Base-by-base conservation (phyloP, 2,113 vertebrate genomes). In the Prochilodus magdalenae region DNA sequence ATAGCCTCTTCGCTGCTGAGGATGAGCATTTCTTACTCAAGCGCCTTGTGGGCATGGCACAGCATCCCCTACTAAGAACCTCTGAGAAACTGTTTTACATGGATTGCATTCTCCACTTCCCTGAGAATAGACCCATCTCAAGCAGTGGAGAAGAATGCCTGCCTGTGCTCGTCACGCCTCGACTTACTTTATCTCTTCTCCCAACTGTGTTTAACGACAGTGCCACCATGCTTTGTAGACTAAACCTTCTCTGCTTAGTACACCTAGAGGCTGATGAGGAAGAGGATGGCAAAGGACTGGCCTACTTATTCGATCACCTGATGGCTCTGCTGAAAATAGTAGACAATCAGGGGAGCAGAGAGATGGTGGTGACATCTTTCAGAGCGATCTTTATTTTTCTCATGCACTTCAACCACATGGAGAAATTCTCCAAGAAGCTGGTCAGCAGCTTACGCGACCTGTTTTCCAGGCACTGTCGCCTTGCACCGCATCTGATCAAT, bases 1-100 rank as follows among this genome's bases (percentile, higher is more conserved):
- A 97, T 83, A 96, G 96, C 26, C 93, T 98, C 66, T 98, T 98
- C 87, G 97, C 95, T 0, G 89, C 91, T 0, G 96, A 98, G 67
- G 96, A 98, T 0, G 96, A 98, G 63, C 92, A 90, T 0, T 93
- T 97, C 79, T 66, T 97, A 29, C 90, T 98, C 4, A 94, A 94
- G 47, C 91, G 96, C 1, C 91, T 98, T 5, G 91, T 95, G 0
- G 71, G 93, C 40, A 93, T 95, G 3, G 95, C 95, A 11, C 96
- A 97, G 85, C 96, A 97, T 88, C 96, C 96, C 0, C 91, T 96
- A 33, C 84, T 96, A 36, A 87, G 83, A 10, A 67, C 75, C 0
- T 87, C 95, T 0, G 87, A 94, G 62, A 95, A 94, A 69, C 95
- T 97, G 24, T 96, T 98, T 89, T 95, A 96, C 88, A 86, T 94